Evolutionary conservation across 2,888 invertebrate species (phyloP).

Genomic region (Rhingia rostrata): DNA sequence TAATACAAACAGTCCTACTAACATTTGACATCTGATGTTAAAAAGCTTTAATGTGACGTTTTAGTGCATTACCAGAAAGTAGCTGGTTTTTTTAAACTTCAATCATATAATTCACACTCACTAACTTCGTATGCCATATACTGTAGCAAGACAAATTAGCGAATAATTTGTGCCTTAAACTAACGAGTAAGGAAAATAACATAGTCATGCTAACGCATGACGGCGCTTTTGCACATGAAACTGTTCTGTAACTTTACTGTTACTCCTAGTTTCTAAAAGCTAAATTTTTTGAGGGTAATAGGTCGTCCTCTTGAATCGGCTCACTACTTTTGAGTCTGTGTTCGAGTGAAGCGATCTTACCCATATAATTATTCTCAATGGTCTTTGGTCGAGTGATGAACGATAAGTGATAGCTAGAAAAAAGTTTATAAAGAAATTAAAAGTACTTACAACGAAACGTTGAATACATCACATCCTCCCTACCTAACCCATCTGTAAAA

Average conservation of each 20-base stretch:
- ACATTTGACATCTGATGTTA: neutral
- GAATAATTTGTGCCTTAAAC: conserved; percentile 61
- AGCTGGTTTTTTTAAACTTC: neutral
- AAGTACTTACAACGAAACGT: too few species aligned
- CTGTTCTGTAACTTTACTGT: conserved; percentile 20
- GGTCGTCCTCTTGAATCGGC: conserved; percentile 68
- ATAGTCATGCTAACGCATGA: conserved; percentile 66
- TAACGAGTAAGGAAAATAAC: conserved; percentile 74
- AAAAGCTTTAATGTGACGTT: neutral
- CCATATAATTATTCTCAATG: too few species aligned
- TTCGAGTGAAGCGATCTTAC: conserved; percentile 71
- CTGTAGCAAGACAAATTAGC: neutral
- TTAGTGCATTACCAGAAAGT: neutral
- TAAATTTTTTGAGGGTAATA: conserved; percentile 65
- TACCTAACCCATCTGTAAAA: too few species aligned
- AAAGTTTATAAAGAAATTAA: too few species aligned
- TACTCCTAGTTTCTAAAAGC: conserved; percentile 58
- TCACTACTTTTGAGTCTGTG: conserved; percentile 64
- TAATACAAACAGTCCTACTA: too few species aligned
- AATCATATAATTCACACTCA: conserved; percentile 22
- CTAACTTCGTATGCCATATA: neutral
- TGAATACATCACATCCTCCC: too few species aligned
- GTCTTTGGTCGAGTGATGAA: too few species aligned
- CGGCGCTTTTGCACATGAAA: conserved; percentile 61
- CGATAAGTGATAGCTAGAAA: too few species aligned